Conservation (phyloP, 2,888 invertebrate species). For the Dryadula phaetusa region DNA sequence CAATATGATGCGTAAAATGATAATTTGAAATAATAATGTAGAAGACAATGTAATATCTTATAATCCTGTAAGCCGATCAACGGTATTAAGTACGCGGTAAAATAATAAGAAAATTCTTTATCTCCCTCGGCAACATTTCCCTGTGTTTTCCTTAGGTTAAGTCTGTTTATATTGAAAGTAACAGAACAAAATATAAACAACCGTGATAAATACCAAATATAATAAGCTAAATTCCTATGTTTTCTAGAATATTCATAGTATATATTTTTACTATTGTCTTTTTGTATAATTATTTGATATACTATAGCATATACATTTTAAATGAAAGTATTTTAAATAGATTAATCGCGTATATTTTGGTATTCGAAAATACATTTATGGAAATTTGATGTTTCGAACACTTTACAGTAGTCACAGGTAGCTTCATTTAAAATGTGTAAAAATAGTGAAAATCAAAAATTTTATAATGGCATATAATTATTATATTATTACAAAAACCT, state of each 20-base stretch:
- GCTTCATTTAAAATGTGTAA: too few relatives aligned
- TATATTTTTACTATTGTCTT: neutral
- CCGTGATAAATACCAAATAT: neutral
- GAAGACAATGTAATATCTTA: conserved; percentile 39
- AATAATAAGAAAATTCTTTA: conserved; percentile 63
- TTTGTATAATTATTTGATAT: too few relatives aligned
- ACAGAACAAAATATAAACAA: neutral
- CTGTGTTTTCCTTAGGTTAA: conserved; percentile 39
- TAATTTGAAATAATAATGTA: conserved; percentile 37
- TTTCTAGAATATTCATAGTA: neutral
- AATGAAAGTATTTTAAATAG: too few relatives aligned
- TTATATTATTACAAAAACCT: too few relatives aligned
- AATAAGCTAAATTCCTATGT: too few relatives aligned
- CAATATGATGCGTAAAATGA: conserved; percentile 36
- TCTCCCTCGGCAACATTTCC: conserved; percentile 31
- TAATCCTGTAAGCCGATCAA: conserved; percentile 48
- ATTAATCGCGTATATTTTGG: too few relatives aligned
- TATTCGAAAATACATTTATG: too few relatives aligned
- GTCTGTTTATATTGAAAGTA: conserved; percentile 37
- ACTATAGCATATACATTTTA: too few relatives aligned
- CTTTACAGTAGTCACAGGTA: too few relatives aligned
- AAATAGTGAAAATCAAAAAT: too few relatives aligned
- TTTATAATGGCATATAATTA: too few relatives aligned
- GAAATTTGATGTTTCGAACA: too few relatives aligned
- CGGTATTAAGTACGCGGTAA: conserved; percentile 50